A percentile compares a stretch with the other conserved stretches of the same genome.
Conservation (phyloP, 2,888 invertebrate species). For the Antheraea assamensis region DNA sequence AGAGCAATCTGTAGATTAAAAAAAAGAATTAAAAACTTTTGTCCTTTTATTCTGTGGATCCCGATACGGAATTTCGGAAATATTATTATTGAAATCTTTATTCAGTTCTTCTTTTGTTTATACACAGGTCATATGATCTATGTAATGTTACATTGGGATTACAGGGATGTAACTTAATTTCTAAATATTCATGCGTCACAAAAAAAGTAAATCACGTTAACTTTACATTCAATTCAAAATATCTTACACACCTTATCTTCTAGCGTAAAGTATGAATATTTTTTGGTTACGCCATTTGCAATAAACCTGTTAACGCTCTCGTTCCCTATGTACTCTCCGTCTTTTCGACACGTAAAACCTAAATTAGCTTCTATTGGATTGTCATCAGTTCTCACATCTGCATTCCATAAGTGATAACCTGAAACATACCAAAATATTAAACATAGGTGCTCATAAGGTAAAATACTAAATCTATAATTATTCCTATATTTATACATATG, state of each 20-base stretch:
- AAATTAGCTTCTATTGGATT: slow-evolving; percentile 94
- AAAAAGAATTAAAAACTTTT: not conserved
- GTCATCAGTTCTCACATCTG: slow-evolving; percentile 91
- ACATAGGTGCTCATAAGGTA: not conserved
- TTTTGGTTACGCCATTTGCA: slow-evolving; percentile 86
- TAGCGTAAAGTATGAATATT: slow-evolving; percentile 87
- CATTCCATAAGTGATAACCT: slow-evolving; percentile 94
- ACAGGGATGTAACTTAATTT: too few relatives aligned
- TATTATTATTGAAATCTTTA: too few relatives aligned
- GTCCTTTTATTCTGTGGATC: too few relatives aligned
- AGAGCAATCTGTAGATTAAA: slow-evolving; percentile 82
- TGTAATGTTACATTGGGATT: not conserved
- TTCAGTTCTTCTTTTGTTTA: not conserved
- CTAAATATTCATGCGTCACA: not conserved
- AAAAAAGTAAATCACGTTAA: not conserved
- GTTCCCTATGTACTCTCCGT: slow-evolving; percentile 90
- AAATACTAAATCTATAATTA: not conserved
- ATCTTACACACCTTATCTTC: slow-evolving; percentile 78
- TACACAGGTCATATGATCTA: not conserved
- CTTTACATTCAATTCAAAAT: not conserved
- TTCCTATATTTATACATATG: not conserved
- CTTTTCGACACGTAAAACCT: slow-evolving; percentile 89
- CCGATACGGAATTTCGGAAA: too few relatives aligned
- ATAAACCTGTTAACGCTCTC: slow-evolving; percentile 85
- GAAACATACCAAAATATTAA: not conserved